Conservation (phyloP, 2,888 invertebrate genomes). For the Unio pictorum region DNA sequence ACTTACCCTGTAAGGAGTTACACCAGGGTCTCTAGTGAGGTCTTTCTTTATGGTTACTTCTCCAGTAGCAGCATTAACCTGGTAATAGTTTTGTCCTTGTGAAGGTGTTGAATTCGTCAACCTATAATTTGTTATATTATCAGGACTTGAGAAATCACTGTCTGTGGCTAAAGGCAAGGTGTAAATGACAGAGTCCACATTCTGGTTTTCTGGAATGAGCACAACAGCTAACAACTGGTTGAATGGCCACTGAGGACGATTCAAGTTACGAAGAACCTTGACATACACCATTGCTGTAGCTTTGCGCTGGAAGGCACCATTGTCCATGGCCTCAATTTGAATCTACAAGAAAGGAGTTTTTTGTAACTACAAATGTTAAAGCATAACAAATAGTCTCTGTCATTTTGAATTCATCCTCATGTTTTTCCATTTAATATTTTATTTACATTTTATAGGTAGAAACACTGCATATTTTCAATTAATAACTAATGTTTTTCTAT, state of each 20-base stretch:
- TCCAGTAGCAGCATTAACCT: slow-evolving; percentile 44
- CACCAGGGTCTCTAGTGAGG: slow-evolving; percentile 7
- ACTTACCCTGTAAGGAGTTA: too few relatives aligned
- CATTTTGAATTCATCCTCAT: too few relatives aligned
- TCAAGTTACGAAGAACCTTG: slow-evolving; percentile 47
- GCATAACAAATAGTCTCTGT: too few relatives aligned
- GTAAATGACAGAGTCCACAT: slow-evolving; percentile 12
- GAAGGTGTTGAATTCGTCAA: slow-evolving; percentile 14
- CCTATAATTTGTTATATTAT: slow-evolving; percentile 39
- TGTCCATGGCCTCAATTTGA: slow-evolving; percentile 49
- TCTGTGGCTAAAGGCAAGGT: slow-evolving; percentile 40
- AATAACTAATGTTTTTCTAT: too few relatives aligned
- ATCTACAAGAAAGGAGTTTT: slow-evolving; percentile 34
- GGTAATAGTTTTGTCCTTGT: slow-evolving; percentile 33
- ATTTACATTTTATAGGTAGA: too few relatives aligned
- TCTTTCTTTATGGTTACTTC: slow-evolving; percentile 46
- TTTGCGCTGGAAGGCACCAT: slow-evolving; percentile 42
- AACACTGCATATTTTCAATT: too few relatives aligned
- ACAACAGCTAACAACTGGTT: slow-evolving; percentile 4
- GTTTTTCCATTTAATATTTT: too few relatives aligned
- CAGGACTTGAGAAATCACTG: slow-evolving; percentile 45
- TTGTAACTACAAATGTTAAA: slow-evolving; percentile 1
- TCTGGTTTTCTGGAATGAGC: slow-evolving; percentile 40
- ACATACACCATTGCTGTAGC: slow-evolving; percentile 46
- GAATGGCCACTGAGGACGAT: slow-evolving; percentile 28